phyloP scores from a whole-genome alignment of 1,140 invertebrate species.

The Leptinotarsa lineolata region DNA sequence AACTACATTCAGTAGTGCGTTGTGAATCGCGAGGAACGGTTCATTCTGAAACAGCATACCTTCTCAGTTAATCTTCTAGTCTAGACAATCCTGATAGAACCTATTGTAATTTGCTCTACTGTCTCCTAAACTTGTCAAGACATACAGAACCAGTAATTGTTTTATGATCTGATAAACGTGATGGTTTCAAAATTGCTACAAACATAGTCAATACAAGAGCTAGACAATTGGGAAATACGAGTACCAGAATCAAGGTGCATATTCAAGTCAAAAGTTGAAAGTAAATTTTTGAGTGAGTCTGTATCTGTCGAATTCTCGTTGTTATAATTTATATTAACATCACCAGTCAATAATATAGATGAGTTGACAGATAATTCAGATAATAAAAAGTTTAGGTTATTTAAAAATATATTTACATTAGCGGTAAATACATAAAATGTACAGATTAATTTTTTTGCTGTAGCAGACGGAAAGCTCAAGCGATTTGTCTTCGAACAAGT shows the following conservation, averaged over 20 bases:
- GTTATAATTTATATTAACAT: conserved; percentile 12
- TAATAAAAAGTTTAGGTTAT: not conserved
- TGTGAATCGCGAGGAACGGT: conserved; percentile 4
- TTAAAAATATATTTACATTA: conserved; percentile 10
- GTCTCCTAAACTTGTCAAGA: conserved; percentile 14
- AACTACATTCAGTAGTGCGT: not conserved
- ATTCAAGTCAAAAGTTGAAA: conserved; percentile 16
- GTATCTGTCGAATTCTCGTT: conserved; percentile 13
- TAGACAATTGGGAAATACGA: conserved; percentile 10
- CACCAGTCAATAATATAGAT: conserved; percentile 16
- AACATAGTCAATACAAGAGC: conserved; percentile 16
- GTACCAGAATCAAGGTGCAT: conserved; percentile 7
- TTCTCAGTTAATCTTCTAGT: conserved; percentile 5
- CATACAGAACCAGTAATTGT: conserved; percentile 11
- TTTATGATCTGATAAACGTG: conserved; percentile 10
- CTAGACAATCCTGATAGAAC: conserved; percentile 12
- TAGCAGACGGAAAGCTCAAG: conserved; percentile 15
- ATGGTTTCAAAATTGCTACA: conserved; percentile 14
- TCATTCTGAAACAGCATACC: conserved; percentile 12
- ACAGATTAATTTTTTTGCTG: conserved; percentile 11
- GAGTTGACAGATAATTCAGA: conserved; percentile 16
- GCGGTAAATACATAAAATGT: conserved; percentile 14
- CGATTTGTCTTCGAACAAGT: conserved; percentile 5
- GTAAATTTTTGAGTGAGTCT: conserved; percentile 14
- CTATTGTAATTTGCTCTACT: conserved; percentile 16